Percentiles rank a stretch among this genome's conserved stretches.
phyloP scores from a whole-genome alignment of 2,888 invertebrate species.

The Trichopoda pennipes region DNA sequence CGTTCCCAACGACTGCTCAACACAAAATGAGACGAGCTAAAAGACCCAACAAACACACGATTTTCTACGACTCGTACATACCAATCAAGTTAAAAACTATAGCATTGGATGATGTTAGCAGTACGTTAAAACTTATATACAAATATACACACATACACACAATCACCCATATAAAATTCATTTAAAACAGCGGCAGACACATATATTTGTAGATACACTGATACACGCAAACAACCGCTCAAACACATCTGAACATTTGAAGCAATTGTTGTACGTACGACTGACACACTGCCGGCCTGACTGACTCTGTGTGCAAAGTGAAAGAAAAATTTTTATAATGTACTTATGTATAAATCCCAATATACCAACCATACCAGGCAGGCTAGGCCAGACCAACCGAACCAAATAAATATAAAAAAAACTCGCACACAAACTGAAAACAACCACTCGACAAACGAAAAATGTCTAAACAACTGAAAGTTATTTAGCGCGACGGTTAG shows the following conservation, averaged over 20 bases:
- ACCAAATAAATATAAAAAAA: conserved; percentile 33
- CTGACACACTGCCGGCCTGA: conserved; percentile 28
- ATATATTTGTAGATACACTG: conserved; percentile 13
- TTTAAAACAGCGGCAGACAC: neutral
- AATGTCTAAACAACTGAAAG: conserved; percentile 37
- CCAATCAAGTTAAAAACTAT: conserved; percentile 66
- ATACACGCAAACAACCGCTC: conserved; percentile 30
- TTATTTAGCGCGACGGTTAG: conserved; percentile 26
- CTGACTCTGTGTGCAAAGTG: conserved; percentile 52
- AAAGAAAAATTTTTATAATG: conserved; percentile 59
- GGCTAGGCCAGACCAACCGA: conserved; percentile 60
- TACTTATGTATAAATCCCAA: conserved; percentile 54
- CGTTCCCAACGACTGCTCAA: conserved; percentile 71
- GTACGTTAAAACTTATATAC: conserved; percentile 45
- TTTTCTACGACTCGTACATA: conserved; percentile 63
- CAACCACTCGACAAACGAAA: conserved; percentile 52
- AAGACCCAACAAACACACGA: conserved; percentile 68
- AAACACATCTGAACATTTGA: conserved; percentile 48
- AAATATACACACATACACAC: conserved; percentile 27
- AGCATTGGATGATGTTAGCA: conserved; percentile 64
- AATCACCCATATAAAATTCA: neutral
- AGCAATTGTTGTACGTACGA: conserved; percentile 41
- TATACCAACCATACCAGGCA: conserved; percentile 54
- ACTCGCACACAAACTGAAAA: conserved; percentile 31
- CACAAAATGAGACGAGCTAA: conserved; percentile 70